Base-by-base conservation (phyloP, 2,888 invertebrate species). In the Caenorhabditis sp. region DNA sequence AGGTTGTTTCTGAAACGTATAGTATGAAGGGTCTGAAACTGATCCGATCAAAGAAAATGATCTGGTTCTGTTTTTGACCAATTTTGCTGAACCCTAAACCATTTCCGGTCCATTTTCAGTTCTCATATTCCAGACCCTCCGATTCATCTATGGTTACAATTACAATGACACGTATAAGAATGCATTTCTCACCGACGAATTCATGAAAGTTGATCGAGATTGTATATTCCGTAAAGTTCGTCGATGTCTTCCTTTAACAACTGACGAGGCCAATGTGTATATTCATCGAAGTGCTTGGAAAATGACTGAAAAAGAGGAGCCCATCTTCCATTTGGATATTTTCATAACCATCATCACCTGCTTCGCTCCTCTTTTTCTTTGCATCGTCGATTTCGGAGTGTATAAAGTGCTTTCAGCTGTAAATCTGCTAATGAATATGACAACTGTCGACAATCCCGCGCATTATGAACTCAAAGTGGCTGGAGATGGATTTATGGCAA, bases 91-190 rank as follows among this genome's bases (percentile, higher is more conserved):
- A n/a, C n/a, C n/a, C n/a, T n/a, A n/a, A n/a, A n/a, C n/a, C n/a
- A n/a, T n/a, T n/a, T n/a, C n/a, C n/a, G n/a, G n/a, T n/a, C n/a
- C n/a, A n/a, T n/a, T n/a, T n/a, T n/a, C n/a, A n/a, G n/a, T n/a
- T n/a, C n/a, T n/a, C n/a, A n/a, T n/a, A n/a, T n/a, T 66, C 50
- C 65, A 81, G 79, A 71, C 81, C 0, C 63, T 71, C 23, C 56
- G 57, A 10, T 80, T 80, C 62, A 70, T 78, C 26, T 80, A 81
- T 68, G 69, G 64, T 17, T 81, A 61, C 68, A 80, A 77, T 52
- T 78, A 75, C 54, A 69, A 67, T 8, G 80, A 81, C 27, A 77
- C 80, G 26, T 81, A 67, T 21, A 76, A 83, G 31, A 85, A 85
- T 53, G 58, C 50, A 26, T 82, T 75, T 50, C 53, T 85, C 7